Evolutionary conservation across 2,888 invertebrate genomes (phyloP), one percentile per base, ranked within the genome.

Genomic region (Epinotia bilunana): DNA sequence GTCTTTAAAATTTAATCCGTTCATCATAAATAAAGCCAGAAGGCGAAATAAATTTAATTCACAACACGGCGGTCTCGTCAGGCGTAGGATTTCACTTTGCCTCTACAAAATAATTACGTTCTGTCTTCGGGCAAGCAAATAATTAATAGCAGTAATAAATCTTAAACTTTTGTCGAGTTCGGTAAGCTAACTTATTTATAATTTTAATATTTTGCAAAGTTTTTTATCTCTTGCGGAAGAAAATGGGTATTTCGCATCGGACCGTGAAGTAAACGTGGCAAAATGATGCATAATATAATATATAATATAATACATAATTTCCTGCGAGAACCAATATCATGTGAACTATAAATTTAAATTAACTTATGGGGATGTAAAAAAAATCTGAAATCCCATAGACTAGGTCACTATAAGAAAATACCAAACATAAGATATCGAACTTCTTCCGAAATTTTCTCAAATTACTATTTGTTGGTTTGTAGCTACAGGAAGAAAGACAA

Each of bases 131-230:
- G 84, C 85, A 84, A 83, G 86, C 84, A 87, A 87, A 88, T 89
- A 88, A 90, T 90, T 88, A 89, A 89, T 88, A 85, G 86, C 84
- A 77, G 77, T 82, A 85, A 90, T 90, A 89, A 90, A 90, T 90
- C 87, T 86, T 83, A 84, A 89, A 89, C 84, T 88, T 90, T 87
- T 87, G 87, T 86, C 84, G 85, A 84, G 83, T 87, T 85, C 80
- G 83, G 86, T 87, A 84, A 84, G 86, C 85, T 81, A 80, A 82
- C 83, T 84, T 87, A 87, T 88, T 86, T 86, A 85, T 84, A 86
- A 86, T 85, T 86, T 85, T 86, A 84, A 85, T 85, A 83, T 81
- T 79, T 77, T 68, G 46, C 49, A 53, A 64, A 78, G 70, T 77
- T 79, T 79, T 79, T 77, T 79, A 79, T 77, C 77, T 77, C 76